Conservation (phyloP, 2,797 vertebrate genomes). For the Onychomys leucogaster region DNA sequence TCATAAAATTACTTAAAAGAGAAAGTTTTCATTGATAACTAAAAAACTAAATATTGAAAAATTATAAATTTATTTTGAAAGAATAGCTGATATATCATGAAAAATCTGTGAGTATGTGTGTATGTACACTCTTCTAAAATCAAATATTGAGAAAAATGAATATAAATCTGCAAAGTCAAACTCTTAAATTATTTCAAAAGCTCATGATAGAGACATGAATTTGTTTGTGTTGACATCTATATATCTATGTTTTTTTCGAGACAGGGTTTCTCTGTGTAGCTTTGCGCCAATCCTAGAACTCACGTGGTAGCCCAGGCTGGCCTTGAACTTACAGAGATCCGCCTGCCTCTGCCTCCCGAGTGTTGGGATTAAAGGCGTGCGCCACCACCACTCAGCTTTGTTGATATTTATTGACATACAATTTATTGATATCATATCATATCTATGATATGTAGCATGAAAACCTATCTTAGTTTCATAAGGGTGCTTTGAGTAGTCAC, state of each 20-base stretch:
- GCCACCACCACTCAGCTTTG: too few species aligned
- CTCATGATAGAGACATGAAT: not conserved
- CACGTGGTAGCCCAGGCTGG: too few species aligned
- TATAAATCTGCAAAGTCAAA: not conserved
- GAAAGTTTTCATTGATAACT: not conserved
- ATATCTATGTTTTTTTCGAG: too few species aligned
- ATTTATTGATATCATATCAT: not conserved
- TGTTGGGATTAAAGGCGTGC: too few species aligned
- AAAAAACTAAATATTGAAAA: not conserved
- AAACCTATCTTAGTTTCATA: not conserved
- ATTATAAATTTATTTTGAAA: not conserved
- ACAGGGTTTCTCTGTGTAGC: too few species aligned
- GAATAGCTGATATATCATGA: not conserved
- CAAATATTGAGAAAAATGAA: not conserved
- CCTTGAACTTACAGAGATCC: too few species aligned
- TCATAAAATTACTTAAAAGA: conserved; percentile 22
- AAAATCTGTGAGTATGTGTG: not conserved
- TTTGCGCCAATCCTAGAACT: too few species aligned
- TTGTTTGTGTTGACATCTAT: not conserved
- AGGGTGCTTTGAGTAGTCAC: not conserved
- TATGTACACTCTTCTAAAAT: not conserved
- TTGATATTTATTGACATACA: not conserved
- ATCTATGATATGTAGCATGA: not conserved
- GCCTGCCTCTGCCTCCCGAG: too few species aligned
- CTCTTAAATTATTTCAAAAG: not conserved